A percentile compares a stretch with the other conserved stretches of the same genome.
These are phyloP conservation scores for Poecilobothrus nobilitatus DNA, from an alignment of 2,888 invertebrate genomes.

Conservation along the genomic window DNA sequence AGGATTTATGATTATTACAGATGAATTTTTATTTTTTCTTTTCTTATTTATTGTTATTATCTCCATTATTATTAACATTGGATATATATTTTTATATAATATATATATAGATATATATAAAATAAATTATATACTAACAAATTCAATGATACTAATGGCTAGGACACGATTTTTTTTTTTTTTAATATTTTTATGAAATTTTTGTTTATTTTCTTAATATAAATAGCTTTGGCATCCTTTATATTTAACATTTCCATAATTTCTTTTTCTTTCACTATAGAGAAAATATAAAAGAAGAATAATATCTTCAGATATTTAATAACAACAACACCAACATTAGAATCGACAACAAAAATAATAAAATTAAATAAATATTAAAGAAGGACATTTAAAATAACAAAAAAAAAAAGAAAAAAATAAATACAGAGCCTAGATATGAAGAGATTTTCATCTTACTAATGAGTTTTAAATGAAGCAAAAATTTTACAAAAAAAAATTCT, in stretches of 20 bases:
- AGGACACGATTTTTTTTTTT: not conserved
- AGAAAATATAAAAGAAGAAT: too few species aligned
- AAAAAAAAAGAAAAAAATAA: too few species aligned
- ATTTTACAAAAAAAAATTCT: not conserved
- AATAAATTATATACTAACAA: not conserved
- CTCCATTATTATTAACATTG: too few species aligned
- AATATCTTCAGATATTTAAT: too few species aligned
- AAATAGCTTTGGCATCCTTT: not conserved
- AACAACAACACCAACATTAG: too few species aligned
- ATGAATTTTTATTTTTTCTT: not conserved
- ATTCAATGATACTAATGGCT: not conserved
- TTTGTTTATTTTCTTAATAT: too few species aligned
- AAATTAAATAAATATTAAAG: not conserved
- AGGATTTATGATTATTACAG: not conserved
- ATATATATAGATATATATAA: not conserved
- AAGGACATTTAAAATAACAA: not conserved
- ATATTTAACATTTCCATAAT: too few species aligned
- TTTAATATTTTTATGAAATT: too few species aligned
- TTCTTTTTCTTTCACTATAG: too few species aligned
- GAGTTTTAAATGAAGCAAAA: constrained; percentile 6
- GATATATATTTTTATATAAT: not conserved
- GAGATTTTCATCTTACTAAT: constrained; percentile 1
- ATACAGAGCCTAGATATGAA: not conserved
- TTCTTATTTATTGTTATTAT: not conserved
- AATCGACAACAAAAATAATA: too few species aligned